These are phyloP conservation scores for Drosophila gaucha DNA, from an alignment of 2,888 invertebrate species.

Conservation along the genomic window DNA sequence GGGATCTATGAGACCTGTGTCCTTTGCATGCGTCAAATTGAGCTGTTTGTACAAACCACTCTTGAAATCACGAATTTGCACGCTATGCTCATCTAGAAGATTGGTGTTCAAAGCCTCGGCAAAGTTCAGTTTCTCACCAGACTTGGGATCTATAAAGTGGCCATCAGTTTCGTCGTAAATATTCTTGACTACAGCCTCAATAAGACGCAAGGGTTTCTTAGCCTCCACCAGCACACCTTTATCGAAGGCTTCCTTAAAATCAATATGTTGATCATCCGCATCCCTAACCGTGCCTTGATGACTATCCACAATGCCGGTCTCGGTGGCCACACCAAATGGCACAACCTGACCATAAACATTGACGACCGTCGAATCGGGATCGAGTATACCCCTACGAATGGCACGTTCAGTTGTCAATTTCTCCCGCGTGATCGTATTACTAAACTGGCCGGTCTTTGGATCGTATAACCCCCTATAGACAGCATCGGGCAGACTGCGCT, in stretches of 20 bases:
- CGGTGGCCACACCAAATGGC: conserved; percentile 93
- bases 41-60: conserved; percentile 91
- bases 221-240: conserved; percentile 93
- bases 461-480: conserved; percentile 97
- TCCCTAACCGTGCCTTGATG: conserved; percentile 89
- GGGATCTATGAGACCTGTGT: conserved; percentile 90
- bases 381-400: conserved; percentile 92
- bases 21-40: conserved; percentile 91
- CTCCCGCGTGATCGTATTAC: conserved; percentile 91
- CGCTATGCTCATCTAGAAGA: conserved; percentile 93
- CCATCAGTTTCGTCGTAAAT: conserved; percentile 92
- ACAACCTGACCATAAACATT: conserved; percentile 92
- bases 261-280: conserved; percentile 88
- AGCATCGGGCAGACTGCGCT: conserved; percentile 94
- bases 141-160: conserved; percentile 92
- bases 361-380: conserved; percentile 94
- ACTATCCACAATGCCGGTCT: conserved; percentile 91
- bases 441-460: conserved; percentile 92
- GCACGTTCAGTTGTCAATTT: conserved; percentile 93
- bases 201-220: conserved; percentile 91
- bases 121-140: conserved; percentile 91
- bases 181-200: conserved; percentile 92
- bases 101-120: conserved; percentile 92
- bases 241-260: conserved; percentile 94
- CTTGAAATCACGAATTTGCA: conserved; percentile 91